phyloP scores from a whole-genome alignment of 2,888 invertebrate species.

The Carabus problematicus region DNA sequence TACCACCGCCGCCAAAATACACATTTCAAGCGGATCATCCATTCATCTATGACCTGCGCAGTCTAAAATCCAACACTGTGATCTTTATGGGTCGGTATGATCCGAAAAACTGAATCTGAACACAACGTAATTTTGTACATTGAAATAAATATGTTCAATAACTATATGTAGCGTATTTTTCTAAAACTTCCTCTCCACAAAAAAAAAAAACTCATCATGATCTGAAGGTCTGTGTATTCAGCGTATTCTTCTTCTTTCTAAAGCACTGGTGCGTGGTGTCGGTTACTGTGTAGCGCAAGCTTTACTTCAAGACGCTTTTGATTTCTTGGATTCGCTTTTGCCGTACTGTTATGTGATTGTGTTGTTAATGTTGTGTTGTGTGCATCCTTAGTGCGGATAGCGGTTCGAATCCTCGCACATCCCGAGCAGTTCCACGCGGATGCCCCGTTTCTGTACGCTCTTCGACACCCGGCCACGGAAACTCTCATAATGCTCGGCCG shows the following conservation, averaged over 20 bases:
- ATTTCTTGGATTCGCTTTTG: too few relatives aligned
- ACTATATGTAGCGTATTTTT: too few relatives aligned
- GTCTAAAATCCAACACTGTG: background rate
- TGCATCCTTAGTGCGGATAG: slow-evolving; percentile 12
- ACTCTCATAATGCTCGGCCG: background rate
- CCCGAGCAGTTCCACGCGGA: slow-evolving; percentile 17
- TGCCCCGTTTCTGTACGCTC: slow-evolving; percentile 16
- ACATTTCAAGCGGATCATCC: background rate
- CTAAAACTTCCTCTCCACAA: too few relatives aligned
- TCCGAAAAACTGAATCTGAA: too few relatives aligned
- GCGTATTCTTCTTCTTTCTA: too few relatives aligned
- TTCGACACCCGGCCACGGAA: slow-evolving; percentile 3
- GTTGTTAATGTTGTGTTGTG: background rate
- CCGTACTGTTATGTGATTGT: background rate
- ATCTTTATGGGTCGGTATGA: slow-evolving; percentile 5
- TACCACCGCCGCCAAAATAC: background rate
- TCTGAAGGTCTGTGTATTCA: too few relatives aligned
- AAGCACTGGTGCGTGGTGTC: too few relatives aligned
- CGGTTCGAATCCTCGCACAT: slow-evolving; percentile 3
- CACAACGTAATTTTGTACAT: too few relatives aligned
- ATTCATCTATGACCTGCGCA: background rate
- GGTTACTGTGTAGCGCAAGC: too few relatives aligned
- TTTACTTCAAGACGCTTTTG: too few relatives aligned
- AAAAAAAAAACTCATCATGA: too few relatives aligned
- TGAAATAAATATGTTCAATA: background rate